A percentile compares a stretch with the other conserved stretches of the same genome.
These are phyloP conservation scores for Periphyllus acericola DNA, from an alignment of 2,888 invertebrate species.

Conservation along the genomic window DNA sequence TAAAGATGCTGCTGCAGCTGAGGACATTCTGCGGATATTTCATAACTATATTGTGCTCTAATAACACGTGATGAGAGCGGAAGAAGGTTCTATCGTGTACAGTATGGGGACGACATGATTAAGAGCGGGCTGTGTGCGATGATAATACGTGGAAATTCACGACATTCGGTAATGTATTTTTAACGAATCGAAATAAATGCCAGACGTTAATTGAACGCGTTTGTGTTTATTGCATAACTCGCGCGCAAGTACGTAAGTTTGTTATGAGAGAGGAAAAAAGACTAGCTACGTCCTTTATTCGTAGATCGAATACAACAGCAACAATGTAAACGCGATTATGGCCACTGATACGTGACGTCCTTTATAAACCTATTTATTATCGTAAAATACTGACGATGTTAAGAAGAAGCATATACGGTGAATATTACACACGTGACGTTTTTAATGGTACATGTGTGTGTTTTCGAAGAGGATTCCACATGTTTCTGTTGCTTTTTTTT, in stretches of 20 bases:
- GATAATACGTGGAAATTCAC: conserved; percentile 14
- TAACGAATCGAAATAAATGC: conserved; percentile 6
- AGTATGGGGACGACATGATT: too few species aligned
- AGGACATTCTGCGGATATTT: neutral
- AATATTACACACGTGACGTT: neutral
- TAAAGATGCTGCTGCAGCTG: too few species aligned
- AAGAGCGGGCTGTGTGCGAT: neutral
- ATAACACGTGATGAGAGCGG: neutral
- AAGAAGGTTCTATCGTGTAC: neutral
- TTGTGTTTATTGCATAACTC: neutral
- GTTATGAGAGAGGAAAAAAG: neutral
- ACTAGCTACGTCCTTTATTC: neutral
- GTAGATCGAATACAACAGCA: neutral
- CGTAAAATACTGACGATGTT: neutral
- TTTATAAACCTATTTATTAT: neutral
- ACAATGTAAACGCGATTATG: neutral
- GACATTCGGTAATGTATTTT: conserved; percentile 21
- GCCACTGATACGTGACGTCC: neutral
- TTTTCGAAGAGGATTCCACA: neutral
- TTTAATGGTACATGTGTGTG: neutral
- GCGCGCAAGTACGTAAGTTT: neutral
- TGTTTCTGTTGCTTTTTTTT: neutral
- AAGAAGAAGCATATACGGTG: neutral
- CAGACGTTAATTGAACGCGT: neutral
- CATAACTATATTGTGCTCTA: neutral